Conservation (phyloP, 2,888 invertebrate species). For the Bimastos eiseni region DNA sequence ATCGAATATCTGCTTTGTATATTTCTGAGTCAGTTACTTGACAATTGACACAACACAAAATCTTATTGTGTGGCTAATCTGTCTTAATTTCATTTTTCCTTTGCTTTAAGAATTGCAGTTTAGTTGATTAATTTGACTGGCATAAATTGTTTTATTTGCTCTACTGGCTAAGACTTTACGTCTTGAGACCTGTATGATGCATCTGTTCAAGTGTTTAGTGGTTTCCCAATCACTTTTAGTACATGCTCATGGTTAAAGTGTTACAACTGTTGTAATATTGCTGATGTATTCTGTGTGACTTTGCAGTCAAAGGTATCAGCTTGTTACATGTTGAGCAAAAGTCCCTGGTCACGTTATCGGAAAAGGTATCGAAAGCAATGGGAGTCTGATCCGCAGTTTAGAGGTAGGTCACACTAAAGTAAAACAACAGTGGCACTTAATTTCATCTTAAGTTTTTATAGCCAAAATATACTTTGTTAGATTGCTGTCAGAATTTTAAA, state of each 20-base stretch:
- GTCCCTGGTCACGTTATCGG: constrained; percentile 8
- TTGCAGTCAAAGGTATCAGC: constrained; percentile 18
- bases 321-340: constrained; percentile 22
- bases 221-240: neutral
- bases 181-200: neutral
- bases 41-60: no score
- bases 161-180: neutral
- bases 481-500: no score
- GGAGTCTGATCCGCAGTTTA: constrained; percentile 18
- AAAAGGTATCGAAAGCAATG: constrained; percentile 20
- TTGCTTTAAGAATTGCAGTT: no score
- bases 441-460: no score
- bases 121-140: no score
- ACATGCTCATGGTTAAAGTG: no score
- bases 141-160: neutral
- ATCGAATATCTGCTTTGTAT: no score
- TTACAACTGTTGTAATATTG: neutral
- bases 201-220: neutral
- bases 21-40: no score
- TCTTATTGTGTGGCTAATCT: no score
- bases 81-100: no score
- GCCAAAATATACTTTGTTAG: no score
- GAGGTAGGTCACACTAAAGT: neutral
- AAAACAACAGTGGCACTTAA: neutral
- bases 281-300: neutral